Conservation (phyloP, 2,113 vertebrate species). For the Hippotragus niger region DNA sequence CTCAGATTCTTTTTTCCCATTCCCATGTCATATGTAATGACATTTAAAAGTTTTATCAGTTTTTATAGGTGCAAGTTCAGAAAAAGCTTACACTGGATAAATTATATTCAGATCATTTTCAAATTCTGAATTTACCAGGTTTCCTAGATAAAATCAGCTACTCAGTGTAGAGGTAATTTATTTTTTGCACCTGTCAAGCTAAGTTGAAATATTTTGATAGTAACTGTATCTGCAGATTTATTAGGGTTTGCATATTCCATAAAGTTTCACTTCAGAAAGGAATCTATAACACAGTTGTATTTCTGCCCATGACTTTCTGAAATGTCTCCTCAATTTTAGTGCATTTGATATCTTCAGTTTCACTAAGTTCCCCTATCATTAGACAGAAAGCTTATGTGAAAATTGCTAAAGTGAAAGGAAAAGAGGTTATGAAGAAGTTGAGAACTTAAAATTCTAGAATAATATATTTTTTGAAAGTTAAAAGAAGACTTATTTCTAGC, state of each 20-base stretch:
- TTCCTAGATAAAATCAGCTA: constrained; percentile 32
- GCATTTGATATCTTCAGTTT: background rate
- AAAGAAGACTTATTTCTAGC: background rate
- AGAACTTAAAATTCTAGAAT: constrained; percentile 18
- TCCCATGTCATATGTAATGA: background rate
- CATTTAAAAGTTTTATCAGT: background rate
- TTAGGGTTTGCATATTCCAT: background rate
- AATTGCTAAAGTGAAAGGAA: constrained; percentile 11
- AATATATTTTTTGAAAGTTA: constrained; percentile 1
- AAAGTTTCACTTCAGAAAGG: background rate
- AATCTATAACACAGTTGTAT: background rate
- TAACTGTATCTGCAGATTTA: background rate
- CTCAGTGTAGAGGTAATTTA: background rate
- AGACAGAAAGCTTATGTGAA: constrained; percentile 1
- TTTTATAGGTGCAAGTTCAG: constrained; percentile 12
- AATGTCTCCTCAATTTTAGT: background rate
- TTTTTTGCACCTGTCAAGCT: constrained; percentile 16
- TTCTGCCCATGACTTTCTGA: background rate
- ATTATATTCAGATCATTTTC: background rate
- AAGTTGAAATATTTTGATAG: constrained; percentile 30
- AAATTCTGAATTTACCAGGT: background rate
- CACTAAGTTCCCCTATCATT: constrained; percentile 35
- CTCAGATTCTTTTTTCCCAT: background rate
- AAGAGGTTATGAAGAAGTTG: constrained; percentile 45
- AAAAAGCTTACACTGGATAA: constrained; percentile 1